Evolutionary conservation across 2,888 invertebrate species (phyloP).

Genomic region (Dynastes tityus): DNA sequence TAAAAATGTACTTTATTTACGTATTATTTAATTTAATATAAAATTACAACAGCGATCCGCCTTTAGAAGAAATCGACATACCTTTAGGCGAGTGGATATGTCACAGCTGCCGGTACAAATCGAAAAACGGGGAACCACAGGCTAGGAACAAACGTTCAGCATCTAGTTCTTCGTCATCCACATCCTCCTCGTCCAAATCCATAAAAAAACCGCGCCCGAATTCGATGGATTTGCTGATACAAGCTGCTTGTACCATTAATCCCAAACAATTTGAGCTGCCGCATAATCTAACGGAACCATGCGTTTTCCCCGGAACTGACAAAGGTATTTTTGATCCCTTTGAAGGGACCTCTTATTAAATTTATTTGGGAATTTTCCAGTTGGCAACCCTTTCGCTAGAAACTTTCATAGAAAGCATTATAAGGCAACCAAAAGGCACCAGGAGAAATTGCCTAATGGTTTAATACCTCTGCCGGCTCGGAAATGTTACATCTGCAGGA

Average conservation of each 20-base stretch:
- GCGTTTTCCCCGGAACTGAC: slow-evolving; percentile 87
- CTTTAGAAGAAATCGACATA: slow-evolving; percentile 90
- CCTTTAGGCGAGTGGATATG: slow-evolving; percentile 95
- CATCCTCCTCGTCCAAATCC: slow-evolving; percentile 55
- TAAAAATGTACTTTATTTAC: too few relatives aligned
- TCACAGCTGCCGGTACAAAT: slow-evolving; percentile 80
- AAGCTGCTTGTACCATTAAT: slow-evolving; percentile 89
- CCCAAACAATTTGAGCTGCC: slow-evolving; percentile 93
- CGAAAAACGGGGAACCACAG: slow-evolving; percentile 63
- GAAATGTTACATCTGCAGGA: slow-evolving; percentile 88
- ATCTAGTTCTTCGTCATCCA: slow-evolving; percentile 59
- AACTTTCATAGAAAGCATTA: slow-evolving; percentile 51
- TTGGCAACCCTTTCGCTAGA: slow-evolving; percentile 59
- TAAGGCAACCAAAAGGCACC: slow-evolving; percentile 54
- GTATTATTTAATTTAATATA: too few relatives aligned
- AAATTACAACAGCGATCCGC: slow-evolving; percentile 84
- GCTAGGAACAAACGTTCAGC: slow-evolving; percentile 63
- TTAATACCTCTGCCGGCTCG: slow-evolving; percentile 88
- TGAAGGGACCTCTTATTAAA: not conserved
- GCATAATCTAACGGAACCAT: slow-evolving; percentile 82
- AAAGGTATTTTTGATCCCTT: slow-evolving; percentile 72
- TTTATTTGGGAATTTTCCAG: slow-evolving; percentile 56
- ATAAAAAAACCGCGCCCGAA: slow-evolving; percentile 72
- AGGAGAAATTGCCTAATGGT: slow-evolving; percentile 68
- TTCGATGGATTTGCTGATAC: slow-evolving; percentile 85